These are phyloP conservation scores for Drosophila micromelanica DNA, from an alignment of 1,140 invertebrate species.

Conservation along the genomic window DNA sequence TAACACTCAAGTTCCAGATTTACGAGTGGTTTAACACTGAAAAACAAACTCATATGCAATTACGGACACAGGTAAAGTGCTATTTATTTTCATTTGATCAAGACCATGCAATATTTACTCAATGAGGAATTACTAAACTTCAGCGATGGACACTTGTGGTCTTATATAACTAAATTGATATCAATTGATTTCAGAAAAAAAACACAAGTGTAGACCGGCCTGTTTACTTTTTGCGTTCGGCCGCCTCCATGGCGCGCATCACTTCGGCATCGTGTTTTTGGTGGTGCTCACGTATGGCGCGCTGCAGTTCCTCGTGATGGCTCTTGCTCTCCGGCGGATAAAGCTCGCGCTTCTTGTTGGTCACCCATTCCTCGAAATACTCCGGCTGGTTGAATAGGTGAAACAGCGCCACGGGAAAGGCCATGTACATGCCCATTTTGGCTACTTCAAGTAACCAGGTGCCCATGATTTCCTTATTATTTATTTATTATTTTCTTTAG, in stretches of 20 bases:
- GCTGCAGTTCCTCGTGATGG: constrained; percentile 86
- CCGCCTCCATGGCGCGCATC: constrained; percentile 83
- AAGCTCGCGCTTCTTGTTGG: constrained; percentile 88
- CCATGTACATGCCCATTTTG: constrained; percentile 93
- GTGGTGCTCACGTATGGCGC: constrained; percentile 86
- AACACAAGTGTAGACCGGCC: not conserved
- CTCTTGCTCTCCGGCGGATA: constrained; percentile 89
- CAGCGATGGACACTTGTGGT: constrained; percentile 16
- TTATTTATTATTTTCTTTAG: constrained; percentile 13
- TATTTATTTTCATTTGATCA: constrained; percentile 5
- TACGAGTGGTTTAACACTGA: constrained; percentile 8
- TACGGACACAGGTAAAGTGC: constrained; percentile 11
- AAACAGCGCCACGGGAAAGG: constrained; percentile 93
- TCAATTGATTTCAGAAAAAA: constrained; percentile 9
- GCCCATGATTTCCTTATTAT: constrained; percentile 86
- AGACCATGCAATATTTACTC: constrained; percentile 29
- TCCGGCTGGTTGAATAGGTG: constrained; percentile 94
- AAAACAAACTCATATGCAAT: constrained; percentile 19
- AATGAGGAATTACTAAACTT: constrained; percentile 13
- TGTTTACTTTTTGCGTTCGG: constrained; percentile 70
- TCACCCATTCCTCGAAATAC: constrained; percentile 92
- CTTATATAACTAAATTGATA: constrained; percentile 60
- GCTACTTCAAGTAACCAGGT: constrained; percentile 92
- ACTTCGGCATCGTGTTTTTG: constrained; percentile 85
- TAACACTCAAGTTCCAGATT: constrained; percentile 17